A percentile compares a stretch with the other conserved stretches of the same genome.
Evolutionary conservation across 2,888 invertebrate species (phyloP).

Genomic region (Lycophotia porphyrea): DNA sequence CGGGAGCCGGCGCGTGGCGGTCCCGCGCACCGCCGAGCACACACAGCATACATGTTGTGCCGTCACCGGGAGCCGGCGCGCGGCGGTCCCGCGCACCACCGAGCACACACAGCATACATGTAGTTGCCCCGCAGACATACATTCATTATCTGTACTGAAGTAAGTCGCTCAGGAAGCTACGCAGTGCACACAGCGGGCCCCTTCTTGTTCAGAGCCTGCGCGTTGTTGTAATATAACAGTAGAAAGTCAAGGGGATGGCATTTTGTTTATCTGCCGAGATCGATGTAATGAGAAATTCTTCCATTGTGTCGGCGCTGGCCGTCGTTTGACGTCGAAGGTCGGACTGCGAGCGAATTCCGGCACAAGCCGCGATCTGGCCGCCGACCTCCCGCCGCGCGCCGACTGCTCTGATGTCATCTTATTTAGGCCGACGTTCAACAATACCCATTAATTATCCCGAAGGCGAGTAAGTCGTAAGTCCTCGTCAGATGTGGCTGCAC

Average conservation of each 20-base stretch:
- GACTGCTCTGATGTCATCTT: conserved; percentile 26
- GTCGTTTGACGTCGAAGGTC: conserved; percentile 14
- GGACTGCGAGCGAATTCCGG: conserved; percentile 11
- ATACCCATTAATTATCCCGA: conserved; percentile 40
- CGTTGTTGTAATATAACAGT: conserved; percentile 28
- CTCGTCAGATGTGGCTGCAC: conserved; percentile 24
- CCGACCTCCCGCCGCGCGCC: background rate
- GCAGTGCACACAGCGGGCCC: too few species aligned
- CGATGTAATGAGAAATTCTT: conserved; percentile 53
- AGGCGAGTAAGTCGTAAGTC: conserved; percentile 31
- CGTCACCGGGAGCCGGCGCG: too few species aligned
- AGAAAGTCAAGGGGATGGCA: conserved; percentile 12
- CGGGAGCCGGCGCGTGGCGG: background rate
- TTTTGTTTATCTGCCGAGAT: conserved; percentile 42
- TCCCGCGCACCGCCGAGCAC: background rate
- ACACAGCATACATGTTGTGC: background rate
- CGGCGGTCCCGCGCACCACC: background rate
- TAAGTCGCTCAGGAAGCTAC: too few species aligned
- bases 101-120: background rate
- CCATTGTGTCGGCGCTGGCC: conserved; percentile 30
- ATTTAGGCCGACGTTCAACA: conserved; percentile 30
- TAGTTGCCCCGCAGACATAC: background rate
- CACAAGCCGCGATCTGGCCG: background rate
- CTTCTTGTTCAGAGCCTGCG: background rate
- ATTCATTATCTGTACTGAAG: background rate